Conservation (phyloP, 2,113 vertebrate genomes). For the Hemichromis elongatus region DNA sequence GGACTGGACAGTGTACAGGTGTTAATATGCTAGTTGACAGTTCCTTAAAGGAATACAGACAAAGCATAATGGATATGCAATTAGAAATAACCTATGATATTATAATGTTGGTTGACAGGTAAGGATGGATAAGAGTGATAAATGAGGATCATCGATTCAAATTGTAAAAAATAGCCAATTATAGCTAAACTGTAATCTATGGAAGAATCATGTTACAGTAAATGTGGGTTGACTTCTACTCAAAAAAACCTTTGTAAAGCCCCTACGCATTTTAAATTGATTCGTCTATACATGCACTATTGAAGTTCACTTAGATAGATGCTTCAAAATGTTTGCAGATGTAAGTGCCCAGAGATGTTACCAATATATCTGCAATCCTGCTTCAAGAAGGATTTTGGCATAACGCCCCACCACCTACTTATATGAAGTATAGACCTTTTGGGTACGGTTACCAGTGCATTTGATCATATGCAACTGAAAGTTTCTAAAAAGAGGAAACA, state of each 20-base stretch:
- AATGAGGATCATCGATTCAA: background rate
- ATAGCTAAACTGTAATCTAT: background rate
- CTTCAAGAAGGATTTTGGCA: background rate
- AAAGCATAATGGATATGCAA: background rate
- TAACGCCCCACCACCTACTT: background rate
- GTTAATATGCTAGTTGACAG: background rate
- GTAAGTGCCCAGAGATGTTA: background rate
- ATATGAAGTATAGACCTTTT: background rate
- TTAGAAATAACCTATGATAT: background rate
- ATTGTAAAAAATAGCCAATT: background rate
- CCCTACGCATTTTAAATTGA: background rate
- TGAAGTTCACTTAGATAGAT: background rate
- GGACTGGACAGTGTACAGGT: background rate
- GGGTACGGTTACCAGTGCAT: background rate
- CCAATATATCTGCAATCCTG: background rate
- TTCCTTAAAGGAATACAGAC: background rate
- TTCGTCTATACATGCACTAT: background rate
- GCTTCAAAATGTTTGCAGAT: background rate
- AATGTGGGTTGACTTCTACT: fast-evolving
- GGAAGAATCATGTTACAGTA: background rate
- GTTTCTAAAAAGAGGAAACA: background rate
- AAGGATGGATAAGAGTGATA: background rate
- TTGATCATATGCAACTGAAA: background rate
- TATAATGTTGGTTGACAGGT: background rate
- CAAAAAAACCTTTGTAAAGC: background rate